Percentiles rank a stretch among this genome's conserved stretches.
These are phyloP conservation scores for Equus przewalskii DNA, from an alignment of 2,113 vertebrate species.

Conservation along the genomic window DNA sequence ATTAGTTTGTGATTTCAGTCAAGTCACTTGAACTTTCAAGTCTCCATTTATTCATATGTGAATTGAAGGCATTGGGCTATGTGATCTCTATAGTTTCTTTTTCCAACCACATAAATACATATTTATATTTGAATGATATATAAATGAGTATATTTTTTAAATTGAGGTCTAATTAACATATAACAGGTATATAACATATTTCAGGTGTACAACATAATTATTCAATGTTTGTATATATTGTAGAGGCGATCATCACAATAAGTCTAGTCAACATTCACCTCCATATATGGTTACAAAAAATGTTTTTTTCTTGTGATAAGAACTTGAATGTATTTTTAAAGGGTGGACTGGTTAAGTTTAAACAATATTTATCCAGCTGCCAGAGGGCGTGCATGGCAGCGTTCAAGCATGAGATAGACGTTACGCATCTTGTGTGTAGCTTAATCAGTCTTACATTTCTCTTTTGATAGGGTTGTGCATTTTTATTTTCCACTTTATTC, in stretches of 20 bases:
- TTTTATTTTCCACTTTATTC: neutral
- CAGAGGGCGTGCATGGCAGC: neutral
- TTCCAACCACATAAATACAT: neutral
- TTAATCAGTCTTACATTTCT: neutral
- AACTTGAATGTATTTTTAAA: neutral
- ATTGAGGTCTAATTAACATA: neutral
- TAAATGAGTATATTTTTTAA: neutral
- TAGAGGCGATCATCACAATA: neutral
- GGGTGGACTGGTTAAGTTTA: neutral
- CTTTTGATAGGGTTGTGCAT: neutral
- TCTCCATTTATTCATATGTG: neutral
- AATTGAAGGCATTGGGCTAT: neutral
- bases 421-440: neutral
- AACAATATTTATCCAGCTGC: neutral
- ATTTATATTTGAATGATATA: neutral
- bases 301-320: neutral
- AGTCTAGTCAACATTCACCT: neutral
- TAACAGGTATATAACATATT: neutral
- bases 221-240: neutral
- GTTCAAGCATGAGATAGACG: too few species aligned
- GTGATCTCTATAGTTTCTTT: neutral
- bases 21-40: neutral
- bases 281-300: neutral
- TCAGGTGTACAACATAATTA: neutral
- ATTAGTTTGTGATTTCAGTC: neutral